Evolutionary conservation across 2,113 vertebrate genomes (phyloP), one percentile per base, ranked within the genome.

Genomic region (Pardalotus punctatus): DNA sequence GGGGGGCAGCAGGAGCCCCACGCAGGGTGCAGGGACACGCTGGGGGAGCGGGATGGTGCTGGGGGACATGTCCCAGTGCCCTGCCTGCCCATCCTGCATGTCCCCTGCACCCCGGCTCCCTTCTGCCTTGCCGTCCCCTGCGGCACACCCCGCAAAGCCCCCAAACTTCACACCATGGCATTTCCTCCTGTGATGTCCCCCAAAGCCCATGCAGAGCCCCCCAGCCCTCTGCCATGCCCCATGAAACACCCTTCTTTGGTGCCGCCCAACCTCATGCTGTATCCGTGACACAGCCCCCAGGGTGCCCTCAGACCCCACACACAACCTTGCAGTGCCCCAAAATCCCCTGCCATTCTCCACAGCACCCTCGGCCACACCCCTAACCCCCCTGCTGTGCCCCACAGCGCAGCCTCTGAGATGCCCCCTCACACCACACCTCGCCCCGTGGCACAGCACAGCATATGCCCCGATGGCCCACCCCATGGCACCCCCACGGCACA

Each of bases 21-120:
- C 0, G 12, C n/a, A n/a, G n/a, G n/a, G 43, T 2, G 11, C 8
- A 10, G 35, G 36, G 38, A 33, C n/a, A 31, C 22, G 4, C 23
- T 29, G 16, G 14, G 38, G 38, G 14, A 43, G 24, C 20, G 35
- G 12, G 66, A 9, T 0, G 12, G 18, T 56, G 69, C 29, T 31
- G 38, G 18, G n/a, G 64, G 29, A 11, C 38, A 35, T 1, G 1
- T 23, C n/a, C 5, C 35, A 2, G 29, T 12, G 62, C 33, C 14
- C 16, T 2, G 14, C 6, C 8, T 25, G 31, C 35, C 54, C 45
- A 27, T 21, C 65, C 31, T 4, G 6, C 1, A 0, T 5, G 33
- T 12, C 12, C 28, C 29, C 76, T 19, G 42, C 4, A 8, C 24
- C 9, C 13, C 3, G 0, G 36, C 28, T 40, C n/a, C 28, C 14